Percentiles rank a stretch among this genome's conserved stretches.
These are phyloP conservation scores for Picus viridis DNA, from an alignment of 2,797 vertebrate genomes.

Conservation along the genomic window DNA sequence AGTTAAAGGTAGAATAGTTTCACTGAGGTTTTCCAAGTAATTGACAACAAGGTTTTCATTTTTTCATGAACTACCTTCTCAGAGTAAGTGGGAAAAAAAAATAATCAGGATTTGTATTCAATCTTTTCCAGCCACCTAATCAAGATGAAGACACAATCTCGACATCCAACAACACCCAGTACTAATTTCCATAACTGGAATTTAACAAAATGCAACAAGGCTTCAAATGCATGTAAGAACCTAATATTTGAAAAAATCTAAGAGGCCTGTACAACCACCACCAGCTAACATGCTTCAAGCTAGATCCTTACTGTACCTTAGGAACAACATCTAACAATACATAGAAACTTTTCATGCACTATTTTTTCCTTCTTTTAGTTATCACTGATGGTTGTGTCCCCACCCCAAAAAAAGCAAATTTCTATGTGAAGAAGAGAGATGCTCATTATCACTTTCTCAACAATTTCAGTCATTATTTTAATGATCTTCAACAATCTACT, in stretches of 20 bases:
- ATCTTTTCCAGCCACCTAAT: background rate
- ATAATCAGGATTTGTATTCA: background rate
- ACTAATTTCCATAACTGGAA: background rate
- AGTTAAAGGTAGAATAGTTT: background rate
- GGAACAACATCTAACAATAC: background rate
- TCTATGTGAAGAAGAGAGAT: constrained; percentile 14
- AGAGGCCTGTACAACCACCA: background rate
- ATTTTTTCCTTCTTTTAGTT: background rate
- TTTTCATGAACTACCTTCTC: background rate
- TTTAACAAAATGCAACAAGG: background rate
- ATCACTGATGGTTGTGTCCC: background rate
- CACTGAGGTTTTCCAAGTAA: background rate
- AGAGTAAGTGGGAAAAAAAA: background rate
- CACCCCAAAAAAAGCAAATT: background rate
- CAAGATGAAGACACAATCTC: background rate
- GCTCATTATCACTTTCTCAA: constrained; percentile 51
- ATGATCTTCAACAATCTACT: background rate
- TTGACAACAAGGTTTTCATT: background rate
- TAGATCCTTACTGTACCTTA: background rate
- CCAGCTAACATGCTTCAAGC: background rate
- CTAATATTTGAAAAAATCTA: background rate
- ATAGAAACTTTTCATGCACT: background rate
- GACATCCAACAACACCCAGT: background rate
- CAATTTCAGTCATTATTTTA: constrained; percentile 8
- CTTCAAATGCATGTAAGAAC: background rate